Base-by-base conservation (phyloP, 2,888 invertebrate genomes). In the Limnephilus marmoratus region DNA sequence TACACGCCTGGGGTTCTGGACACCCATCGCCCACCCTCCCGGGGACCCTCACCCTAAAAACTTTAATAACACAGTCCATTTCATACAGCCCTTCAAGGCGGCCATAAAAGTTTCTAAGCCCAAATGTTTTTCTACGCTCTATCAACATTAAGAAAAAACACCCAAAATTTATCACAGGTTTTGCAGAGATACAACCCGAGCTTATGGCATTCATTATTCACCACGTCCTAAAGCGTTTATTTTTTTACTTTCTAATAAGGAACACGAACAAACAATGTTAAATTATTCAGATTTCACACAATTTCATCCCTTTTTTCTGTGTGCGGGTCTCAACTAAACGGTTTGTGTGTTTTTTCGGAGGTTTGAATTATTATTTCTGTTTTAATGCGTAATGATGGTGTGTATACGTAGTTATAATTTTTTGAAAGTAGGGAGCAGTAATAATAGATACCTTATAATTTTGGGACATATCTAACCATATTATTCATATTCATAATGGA, bases 1-100 rank as follows among this genome's bases (percentile, higher is more conserved):
- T 34, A 82, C 82, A 34, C 31, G 34, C 82, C 11, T 31, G 15
- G 82, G 31, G 82, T 12, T 18, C 24, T 5, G 9, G 18, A 41
- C 85, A 15, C 37, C 85, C 85, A 41, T 12, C 53, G 24, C 53
- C 53, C 5, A 24, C 53, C 53, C 24, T 18, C 45, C 3, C 49
- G 4, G 7, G 53, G 53, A 68, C 53, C 53, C 18, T 37, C 29
- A 29, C 87, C 13, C 87, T 31, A 31, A 49, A 29, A 87, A 53
- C 68, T 87, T 87, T 87, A 87, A 87, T 87, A 87, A 53, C 87
- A 29, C 87, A 53, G 53, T 24, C 87, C 87, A 31, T 87, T 53
- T 37, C 53, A 68, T 68, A 7, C 87, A 31, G 87, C 49, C 29
- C 53, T 87, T 12, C n/a, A 31, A 49, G 87, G 53, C 53, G 9